These are phyloP conservation scores for Eupithecia vulgata DNA, from an alignment of 2,888 invertebrate genomes.

Conservation along the genomic window DNA sequence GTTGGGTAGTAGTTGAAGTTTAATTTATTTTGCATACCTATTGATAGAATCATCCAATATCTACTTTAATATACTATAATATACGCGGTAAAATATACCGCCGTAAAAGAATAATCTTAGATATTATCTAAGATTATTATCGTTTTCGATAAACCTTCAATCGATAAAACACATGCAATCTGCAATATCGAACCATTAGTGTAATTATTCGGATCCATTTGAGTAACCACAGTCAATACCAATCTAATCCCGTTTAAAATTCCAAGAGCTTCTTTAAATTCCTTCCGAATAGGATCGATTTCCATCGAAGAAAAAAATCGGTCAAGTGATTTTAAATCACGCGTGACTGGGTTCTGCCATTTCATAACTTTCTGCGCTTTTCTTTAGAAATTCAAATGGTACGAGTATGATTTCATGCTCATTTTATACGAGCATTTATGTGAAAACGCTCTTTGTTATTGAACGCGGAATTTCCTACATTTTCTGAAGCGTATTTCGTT, in stretches of 20 bases:
- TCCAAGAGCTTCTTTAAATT: slow-evolving; percentile 42
- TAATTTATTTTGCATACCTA: not conserved
- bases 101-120: too few relatives aligned
- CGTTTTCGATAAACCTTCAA: not conserved
- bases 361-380: slow-evolving; percentile 16
- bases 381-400: slow-evolving; percentile 22
- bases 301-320: slow-evolving; percentile 36
- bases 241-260: slow-evolving; percentile 43
- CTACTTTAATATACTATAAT: too few relatives aligned
- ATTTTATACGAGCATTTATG: slow-evolving; percentile 11
- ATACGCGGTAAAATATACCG: too few relatives aligned
- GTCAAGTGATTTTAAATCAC: slow-evolving; percentile 26
- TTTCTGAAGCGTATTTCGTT: slow-evolving; percentile 7
- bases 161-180: slow-evolving; percentile 17
- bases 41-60: not conserved
- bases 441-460: slow-evolving; percentile 11
- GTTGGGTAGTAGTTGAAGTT: not conserved
- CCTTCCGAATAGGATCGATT: slow-evolving; percentile 38
- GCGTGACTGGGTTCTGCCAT: slow-evolving; percentile 25
- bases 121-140: too few relatives aligned
- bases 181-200: slow-evolving; percentile 27
- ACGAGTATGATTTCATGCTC: slow-evolving; percentile 16
- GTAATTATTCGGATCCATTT: slow-evolving; percentile 36
- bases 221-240: slow-evolving; percentile 42
- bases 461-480: slow-evolving; percentile 3